These are phyloP conservation scores for Genyomyrus donnyi DNA, from an alignment of 2,113 vertebrate species.

Conservation along the genomic window DNA sequence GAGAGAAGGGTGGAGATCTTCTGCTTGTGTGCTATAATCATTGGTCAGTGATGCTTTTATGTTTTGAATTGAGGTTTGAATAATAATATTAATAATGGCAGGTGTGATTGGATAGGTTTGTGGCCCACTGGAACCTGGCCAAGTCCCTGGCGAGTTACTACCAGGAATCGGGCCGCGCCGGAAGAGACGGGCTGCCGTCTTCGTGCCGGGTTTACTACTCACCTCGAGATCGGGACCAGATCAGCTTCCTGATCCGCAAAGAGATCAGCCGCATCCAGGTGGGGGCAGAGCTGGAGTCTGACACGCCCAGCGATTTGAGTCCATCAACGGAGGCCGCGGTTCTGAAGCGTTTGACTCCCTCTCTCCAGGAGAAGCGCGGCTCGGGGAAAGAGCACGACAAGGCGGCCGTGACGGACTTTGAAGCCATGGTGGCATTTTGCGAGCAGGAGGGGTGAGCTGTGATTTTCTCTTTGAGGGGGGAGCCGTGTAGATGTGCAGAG, in stretches of 20 bases:
- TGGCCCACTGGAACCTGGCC: conserved; percentile 94
- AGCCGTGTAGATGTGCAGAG: not conserved
- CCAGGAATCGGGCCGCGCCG: conserved; percentile 92
- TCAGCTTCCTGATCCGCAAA: conserved; percentile 83
- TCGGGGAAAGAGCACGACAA: conserved; percentile 73
- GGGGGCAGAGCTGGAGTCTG: not conserved
- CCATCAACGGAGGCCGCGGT: not conserved
- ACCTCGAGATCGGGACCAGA: conserved; percentile 73
- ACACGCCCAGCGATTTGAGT: not conserved
- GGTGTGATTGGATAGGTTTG: conserved; percentile 68
- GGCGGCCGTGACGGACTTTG: conserved; percentile 71
- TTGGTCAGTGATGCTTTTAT: not conserved
- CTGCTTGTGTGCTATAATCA: not conserved
- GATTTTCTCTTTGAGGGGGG: not conserved
- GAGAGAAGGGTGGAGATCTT: not conserved
- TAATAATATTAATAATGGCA: not conserved
- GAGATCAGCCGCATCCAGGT: conserved; percentile 77
- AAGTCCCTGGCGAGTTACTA: conserved; percentile 96
- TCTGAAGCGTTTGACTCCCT: not conserved
- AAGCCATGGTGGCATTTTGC: conserved; percentile 82
- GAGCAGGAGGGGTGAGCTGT: conserved; percentile 63
- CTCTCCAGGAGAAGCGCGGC: conserved; percentile 75
- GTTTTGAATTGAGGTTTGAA: not conserved
- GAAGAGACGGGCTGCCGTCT: conserved; percentile 84
- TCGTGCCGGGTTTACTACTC: conserved; percentile 90